A percentile compares a stretch with the other conserved stretches of the same genome.
Conservation (phyloP, 2,888 invertebrate species). For the Platycnemis pennipes region DNA sequence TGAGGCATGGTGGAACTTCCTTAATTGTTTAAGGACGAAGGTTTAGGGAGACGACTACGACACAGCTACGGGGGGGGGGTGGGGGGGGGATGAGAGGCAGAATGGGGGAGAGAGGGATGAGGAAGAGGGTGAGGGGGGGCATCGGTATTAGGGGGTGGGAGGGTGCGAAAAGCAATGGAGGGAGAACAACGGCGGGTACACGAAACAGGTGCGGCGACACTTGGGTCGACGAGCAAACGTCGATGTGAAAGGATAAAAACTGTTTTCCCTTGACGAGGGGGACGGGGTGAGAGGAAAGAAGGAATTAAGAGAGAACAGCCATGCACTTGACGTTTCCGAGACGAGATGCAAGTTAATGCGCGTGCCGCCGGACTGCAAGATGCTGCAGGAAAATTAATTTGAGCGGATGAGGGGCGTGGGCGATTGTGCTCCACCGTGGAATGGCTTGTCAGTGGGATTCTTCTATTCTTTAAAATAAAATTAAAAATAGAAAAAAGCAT, state of each 20-base stretch:
- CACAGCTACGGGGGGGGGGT: neutral
- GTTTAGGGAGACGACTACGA: too few relatives aligned
- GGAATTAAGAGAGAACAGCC: neutral
- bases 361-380: neutral
- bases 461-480: too few relatives aligned
- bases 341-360: neutral
- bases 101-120: neutral
- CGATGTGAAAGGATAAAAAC: constrained; percentile 42
- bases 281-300: neutral
- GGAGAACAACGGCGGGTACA: constrained; percentile 53
- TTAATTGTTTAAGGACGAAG: too few relatives aligned
- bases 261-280: too few relatives aligned
- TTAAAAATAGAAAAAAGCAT: too few relatives aligned
- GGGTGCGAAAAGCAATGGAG: constrained; percentile 21
- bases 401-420: neutral
- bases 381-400: neutral
- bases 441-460: too few relatives aligned
- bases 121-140: neutral
- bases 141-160: neutral
- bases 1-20: too few relatives aligned
- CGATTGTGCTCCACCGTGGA: too few relatives aligned
- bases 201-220: constrained; percentile 66
- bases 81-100: neutral
- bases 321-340: neutral
- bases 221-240: constrained; percentile 45